Evolutionary conservation across 1,140 invertebrate genomes (phyloP).

Genomic region (Augochlora pura): DNA sequence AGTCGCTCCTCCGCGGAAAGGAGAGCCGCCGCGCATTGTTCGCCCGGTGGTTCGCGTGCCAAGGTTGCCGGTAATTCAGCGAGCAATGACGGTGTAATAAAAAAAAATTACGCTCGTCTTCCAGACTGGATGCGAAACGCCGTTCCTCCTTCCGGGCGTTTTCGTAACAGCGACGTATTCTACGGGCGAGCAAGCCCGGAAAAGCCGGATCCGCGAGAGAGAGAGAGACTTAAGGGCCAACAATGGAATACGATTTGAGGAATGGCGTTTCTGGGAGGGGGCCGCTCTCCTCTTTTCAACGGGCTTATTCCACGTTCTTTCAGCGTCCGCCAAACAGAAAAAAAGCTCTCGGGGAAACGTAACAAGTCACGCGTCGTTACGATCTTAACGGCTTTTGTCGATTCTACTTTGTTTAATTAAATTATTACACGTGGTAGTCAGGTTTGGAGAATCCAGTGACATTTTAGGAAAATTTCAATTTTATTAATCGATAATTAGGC

Average conservation of each 20-base stretch:
- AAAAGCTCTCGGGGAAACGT: too few relatives aligned
- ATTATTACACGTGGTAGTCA: too few relatives aligned
- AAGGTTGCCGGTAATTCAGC: constrained; percentile 56
- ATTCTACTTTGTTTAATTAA: too few relatives aligned
- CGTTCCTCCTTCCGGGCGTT: constrained; percentile 4
- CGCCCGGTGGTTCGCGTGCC: constrained; percentile 47
- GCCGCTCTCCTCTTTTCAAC: not conserved
- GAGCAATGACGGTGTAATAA: constrained; percentile 50
- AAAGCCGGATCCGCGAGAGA: too few relatives aligned
- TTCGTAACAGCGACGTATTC: constrained; percentile 2
- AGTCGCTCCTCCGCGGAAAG: constrained; percentile 36
- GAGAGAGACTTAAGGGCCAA: not conserved
- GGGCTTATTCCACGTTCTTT: not conserved
- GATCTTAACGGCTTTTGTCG: too few relatives aligned
- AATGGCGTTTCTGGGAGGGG: not conserved
- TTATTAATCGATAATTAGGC: too few relatives aligned
- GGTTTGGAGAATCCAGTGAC: too few relatives aligned
- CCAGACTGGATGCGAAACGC: constrained; percentile 35
- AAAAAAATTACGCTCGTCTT: constrained; percentile 55
- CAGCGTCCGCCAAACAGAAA: too few relatives aligned
- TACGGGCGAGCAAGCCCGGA: not conserved
- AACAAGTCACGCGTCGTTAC: too few relatives aligned
- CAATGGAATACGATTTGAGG: constrained; percentile 12
- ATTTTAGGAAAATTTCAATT: too few relatives aligned
- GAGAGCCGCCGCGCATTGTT: constrained; percentile 42